Conservation (phyloP, 1,140 invertebrate species). For the Hydropsyche tenuis region DNA sequence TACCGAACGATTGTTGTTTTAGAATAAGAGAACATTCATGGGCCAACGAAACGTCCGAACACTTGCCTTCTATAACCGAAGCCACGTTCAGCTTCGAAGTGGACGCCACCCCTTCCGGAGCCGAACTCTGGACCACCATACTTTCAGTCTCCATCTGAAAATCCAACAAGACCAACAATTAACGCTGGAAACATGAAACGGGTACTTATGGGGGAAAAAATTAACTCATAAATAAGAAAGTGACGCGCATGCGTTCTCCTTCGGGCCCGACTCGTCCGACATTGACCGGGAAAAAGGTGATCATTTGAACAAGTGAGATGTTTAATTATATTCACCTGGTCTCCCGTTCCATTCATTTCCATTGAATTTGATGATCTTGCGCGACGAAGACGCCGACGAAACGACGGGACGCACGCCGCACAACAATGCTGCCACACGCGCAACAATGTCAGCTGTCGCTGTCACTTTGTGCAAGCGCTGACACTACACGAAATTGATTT, state of each 20-base stretch:
- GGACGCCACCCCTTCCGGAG: background rate
- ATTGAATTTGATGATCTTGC: background rate
- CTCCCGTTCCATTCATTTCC: background rate
- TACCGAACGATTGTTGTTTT: background rate
- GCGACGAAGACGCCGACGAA: too few species aligned
- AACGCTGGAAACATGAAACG: too few species aligned
- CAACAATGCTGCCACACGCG: too few species aligned
- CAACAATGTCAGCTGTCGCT: too few species aligned
- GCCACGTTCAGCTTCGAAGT: background rate
- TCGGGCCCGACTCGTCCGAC: background rate
- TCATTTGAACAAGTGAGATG: background rate
- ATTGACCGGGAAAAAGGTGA: background rate
- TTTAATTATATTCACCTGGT: background rate
- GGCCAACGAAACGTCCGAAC: background rate
- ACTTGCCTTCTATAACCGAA: constrained; percentile 15
- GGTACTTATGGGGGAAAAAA: too few species aligned
- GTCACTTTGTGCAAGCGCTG: too few species aligned
- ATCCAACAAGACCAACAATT: too few species aligned
- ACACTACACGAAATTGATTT: too few species aligned
- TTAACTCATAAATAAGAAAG: background rate
- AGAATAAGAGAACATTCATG: too few species aligned
- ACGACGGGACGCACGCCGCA: too few species aligned
- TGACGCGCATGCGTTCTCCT: background rate
- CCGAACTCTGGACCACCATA: background rate
- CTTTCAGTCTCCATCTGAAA: constrained; percentile 4